These are phyloP conservation scores for Poecilus cupreus DNA, from an alignment of 2,888 invertebrate species.

Conservation along the genomic window DNA sequence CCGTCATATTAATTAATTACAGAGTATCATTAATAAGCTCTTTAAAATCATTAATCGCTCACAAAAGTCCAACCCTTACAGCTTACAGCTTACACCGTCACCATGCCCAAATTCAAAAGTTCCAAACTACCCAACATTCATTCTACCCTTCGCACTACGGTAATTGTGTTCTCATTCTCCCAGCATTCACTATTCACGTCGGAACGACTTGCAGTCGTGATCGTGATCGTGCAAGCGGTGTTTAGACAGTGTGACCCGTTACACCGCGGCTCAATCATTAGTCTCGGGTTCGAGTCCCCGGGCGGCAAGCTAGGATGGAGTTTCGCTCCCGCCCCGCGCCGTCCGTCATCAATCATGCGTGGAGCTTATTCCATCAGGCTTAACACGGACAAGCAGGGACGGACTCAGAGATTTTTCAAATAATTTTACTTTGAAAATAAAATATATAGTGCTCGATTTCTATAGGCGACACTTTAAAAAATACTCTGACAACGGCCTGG, in stretches of 20 bases:
- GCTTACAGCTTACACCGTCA: too few relatives aligned
- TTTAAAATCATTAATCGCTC: not conserved
- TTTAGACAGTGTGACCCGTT: constrained; percentile 12
- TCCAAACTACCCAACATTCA: not conserved
- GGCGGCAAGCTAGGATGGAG: constrained; percentile 3
- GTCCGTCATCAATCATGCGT: constrained; percentile 49
- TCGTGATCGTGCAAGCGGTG: not conserved
- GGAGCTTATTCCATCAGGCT: constrained; percentile 52
- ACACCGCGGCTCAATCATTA: constrained; percentile 29
- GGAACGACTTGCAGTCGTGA: not conserved
- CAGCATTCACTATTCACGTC: not conserved
- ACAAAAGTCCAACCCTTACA: not conserved
- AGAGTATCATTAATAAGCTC: not conserved
- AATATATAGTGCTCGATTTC: too few relatives aligned
- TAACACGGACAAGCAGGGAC: not conserved
- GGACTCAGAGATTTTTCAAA: not conserved
- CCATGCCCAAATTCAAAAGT: not conserved
- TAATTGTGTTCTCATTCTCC: not conserved
- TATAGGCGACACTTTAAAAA: too few relatives aligned
- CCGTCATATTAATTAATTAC: not conserved
- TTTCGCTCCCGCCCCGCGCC: not conserved
- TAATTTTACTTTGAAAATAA: too few relatives aligned
- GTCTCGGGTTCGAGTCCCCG: constrained; percentile 50
- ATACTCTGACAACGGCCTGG: too few relatives aligned
- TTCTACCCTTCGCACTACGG: not conserved